Conservation (phyloP, 2,113 vertebrate species). For the Cyprinodon brontotheroides region DNA sequence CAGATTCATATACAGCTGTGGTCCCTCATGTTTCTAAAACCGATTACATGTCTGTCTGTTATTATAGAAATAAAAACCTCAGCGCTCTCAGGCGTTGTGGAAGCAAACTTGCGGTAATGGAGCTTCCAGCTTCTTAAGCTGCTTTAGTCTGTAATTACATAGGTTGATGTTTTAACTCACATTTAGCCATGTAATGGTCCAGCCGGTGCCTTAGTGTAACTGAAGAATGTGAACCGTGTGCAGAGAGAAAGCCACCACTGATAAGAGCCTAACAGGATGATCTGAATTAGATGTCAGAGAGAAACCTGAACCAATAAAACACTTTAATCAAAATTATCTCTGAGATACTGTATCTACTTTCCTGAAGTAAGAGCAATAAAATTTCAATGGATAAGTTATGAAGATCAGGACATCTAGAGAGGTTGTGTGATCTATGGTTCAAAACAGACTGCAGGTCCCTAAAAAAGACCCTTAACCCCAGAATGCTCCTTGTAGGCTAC, state of each 20-base stretch:
- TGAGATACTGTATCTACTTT: too few species aligned
- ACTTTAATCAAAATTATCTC: too few species aligned
- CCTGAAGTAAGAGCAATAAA: neutral
- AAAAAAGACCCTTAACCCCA: too few species aligned
- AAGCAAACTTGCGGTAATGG: constrained; percentile 46
- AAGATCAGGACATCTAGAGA: neutral
- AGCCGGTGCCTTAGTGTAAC: constrained; percentile 57
- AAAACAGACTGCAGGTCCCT: too few species aligned
- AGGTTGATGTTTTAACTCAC: constrained; percentile 63
- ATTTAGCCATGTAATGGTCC: constrained; percentile 61
- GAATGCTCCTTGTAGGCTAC: too few species aligned
- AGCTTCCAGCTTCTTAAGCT: constrained; percentile 42
- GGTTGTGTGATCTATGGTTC: too few species aligned
- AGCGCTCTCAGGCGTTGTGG: constrained; percentile 27
- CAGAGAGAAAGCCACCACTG: neutral
- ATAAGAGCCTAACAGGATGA: constrained; percentile 23
- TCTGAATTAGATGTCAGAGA: neutral
- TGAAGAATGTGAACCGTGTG: constrained; percentile 28
- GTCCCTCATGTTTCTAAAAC: neutral
- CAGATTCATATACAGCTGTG: constrained; percentile 22
- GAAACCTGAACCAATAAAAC: neutral
- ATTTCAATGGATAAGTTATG: neutral
- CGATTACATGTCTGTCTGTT: constrained; percentile 9
- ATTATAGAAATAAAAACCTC: neutral
- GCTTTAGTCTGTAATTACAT: constrained; percentile 61